These are phyloP conservation scores for roundworm (Caenorhabditis elegans) DNA, from an alignment of 1,140 invertebrate species.

Conservation along the genomic window DNA sequence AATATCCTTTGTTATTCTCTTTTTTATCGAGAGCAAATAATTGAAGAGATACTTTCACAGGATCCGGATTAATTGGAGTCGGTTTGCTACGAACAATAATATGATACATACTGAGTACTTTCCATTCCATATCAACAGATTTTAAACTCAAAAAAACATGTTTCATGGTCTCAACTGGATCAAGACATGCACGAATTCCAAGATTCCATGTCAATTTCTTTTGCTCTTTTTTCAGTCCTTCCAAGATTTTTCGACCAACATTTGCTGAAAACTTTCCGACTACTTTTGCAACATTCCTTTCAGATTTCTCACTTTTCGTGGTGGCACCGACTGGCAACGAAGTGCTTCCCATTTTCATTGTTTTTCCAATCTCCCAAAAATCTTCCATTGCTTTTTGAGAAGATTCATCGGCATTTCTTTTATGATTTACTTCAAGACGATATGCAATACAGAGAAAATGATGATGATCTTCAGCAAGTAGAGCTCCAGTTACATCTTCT, in stretches of 20 bases:
- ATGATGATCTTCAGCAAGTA: constrained; percentile 91
- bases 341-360: constrained; percentile 54
- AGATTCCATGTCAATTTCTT: constrained; percentile 99
- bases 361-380: constrained; percentile 61
- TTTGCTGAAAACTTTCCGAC: background rate
- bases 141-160: constrained; percentile 99
- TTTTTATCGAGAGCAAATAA: constrained; percentile 92
- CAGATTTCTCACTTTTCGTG: constrained; percentile 81
- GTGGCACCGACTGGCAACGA: constrained; percentile 90
- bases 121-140: constrained; percentile 85
- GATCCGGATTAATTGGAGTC: constrained; percentile 50
- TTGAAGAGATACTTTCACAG: constrained; percentile 92
- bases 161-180: constrained; percentile 95
- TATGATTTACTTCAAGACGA: constrained; percentile 97
- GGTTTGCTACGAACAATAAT: constrained; percentile 83
- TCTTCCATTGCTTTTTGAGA: constrained; percentile 64
- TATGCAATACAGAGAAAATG: constrained; percentile 98
- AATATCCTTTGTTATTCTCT: constrained; percentile 75
- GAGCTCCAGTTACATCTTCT: constrained; percentile 79
- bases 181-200: constrained; percentile 93
- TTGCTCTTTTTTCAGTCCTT: constrained; percentile 68
- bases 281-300: background rate
- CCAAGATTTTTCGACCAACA: background rate
- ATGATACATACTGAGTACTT: constrained; percentile 92
- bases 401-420: constrained; percentile 76